Conservation (phyloP, 2,797 vertebrate genomes). For the Cryptoblepharus egeriae region DNA sequence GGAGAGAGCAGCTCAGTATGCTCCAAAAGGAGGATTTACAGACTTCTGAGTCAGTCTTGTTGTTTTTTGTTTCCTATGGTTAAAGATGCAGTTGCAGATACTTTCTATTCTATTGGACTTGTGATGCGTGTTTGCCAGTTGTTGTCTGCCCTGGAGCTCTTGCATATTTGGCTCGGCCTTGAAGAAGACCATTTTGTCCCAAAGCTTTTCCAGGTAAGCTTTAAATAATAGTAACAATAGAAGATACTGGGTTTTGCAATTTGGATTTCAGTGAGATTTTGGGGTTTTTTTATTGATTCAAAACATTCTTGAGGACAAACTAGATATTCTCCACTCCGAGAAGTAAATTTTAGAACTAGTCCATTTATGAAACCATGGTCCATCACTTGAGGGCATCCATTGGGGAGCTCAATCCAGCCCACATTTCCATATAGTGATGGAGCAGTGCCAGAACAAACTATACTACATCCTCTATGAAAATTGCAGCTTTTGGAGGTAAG, state of each 20-base stretch:
- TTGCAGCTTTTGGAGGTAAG: too few species aligned
- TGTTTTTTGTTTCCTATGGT: not conserved
- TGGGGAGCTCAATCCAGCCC: too few species aligned
- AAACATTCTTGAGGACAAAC: not conserved
- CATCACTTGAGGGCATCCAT: too few species aligned
- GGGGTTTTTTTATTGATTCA: not conserved
- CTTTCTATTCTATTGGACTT: constrained; percentile 90
- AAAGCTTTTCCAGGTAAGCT: constrained; percentile 86
- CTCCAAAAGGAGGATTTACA: not conserved
- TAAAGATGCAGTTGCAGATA: constrained; percentile 90
- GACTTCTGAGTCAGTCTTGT: not conserved
- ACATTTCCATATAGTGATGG: too few species aligned
- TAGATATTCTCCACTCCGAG: not conserved
- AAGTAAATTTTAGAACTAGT: not conserved
- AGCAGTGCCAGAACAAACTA: too few species aligned
- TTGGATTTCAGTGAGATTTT: not conserved
- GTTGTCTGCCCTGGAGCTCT: constrained; percentile 87
- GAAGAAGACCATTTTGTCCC: constrained; percentile 85
- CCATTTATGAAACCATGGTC: not conserved
- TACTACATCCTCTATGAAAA: too few species aligned
- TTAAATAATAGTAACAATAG: not conserved
- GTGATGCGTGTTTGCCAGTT: constrained; percentile 91
- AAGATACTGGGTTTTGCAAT: not conserved
- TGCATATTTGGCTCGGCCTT: constrained; percentile 87
- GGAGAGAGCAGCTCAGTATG: not conserved